Evolutionary conservation across 2,113 vertebrate genomes (phyloP).

Genomic region (Charadrius vociferus): DNA sequence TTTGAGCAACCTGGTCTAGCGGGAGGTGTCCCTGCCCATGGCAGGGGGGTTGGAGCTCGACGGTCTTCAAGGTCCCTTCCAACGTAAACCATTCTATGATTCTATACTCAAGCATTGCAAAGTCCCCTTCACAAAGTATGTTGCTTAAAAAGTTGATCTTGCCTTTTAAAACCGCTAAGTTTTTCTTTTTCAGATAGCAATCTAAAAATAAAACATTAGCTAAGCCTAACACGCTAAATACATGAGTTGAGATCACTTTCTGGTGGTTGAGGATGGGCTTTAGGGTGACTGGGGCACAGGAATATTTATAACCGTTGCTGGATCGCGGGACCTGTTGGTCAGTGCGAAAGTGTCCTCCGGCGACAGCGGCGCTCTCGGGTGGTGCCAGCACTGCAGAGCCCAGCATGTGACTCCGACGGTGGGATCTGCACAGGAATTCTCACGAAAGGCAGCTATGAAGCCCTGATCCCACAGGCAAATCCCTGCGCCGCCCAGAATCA

Average conservation of each 20-base stretch:
- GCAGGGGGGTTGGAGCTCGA: too few species aligned
- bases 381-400: neutral
- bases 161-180: neutral
- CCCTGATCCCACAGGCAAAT: neutral
- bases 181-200: neutral
- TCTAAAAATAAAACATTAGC: conserved; percentile 41
- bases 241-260: conserved; percentile 53
- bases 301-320: conserved; percentile 51
- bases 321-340: neutral
- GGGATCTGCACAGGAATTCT: conserved; percentile 28
- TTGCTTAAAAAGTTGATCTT: neutral
- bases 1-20: too few species aligned
- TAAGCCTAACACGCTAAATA: conserved; percentile 40
- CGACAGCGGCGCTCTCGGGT: neutral
- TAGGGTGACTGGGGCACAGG: neutral
- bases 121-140: neutral
- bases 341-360: conserved; percentile 2
- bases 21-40: too few species aligned
- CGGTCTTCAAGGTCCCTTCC: too few species aligned
- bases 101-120: neutral
- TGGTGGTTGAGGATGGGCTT: conserved; percentile 17
- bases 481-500: neutral
- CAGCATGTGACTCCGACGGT: neutral
- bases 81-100: too few species aligned
- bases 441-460: neutral